Evolutionary conservation across 2,888 invertebrate species (phyloP), one percentile per base, ranked within the genome.

Genomic region (Dryocosmus kuriphilus): DNA sequence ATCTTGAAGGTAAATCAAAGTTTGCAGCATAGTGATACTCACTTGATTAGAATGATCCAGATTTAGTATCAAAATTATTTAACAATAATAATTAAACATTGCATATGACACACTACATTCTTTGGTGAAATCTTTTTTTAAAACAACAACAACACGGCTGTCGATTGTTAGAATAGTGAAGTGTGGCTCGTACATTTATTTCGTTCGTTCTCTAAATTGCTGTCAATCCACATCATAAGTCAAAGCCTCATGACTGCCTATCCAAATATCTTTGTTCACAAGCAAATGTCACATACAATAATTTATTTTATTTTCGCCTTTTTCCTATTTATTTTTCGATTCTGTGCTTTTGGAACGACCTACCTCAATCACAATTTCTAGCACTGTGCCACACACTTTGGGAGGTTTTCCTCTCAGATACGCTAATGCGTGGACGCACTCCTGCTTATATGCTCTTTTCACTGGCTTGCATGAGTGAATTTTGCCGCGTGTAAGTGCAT

Each of bases 361-460:
- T 71, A 71, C 46, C 30, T 46, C 71, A 71, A 71, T 32, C 78
- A 76, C 80, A 81, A 83, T 84, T 85, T 79, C 82, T 81, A 74
- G 77, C 73, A 79, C 75, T 75, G 73, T 32, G 75, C 81, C 79
- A 71, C 77, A 74, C 79, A 79, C 75, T 79, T 79, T 77, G 79
- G 80, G 80, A 79, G 77, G 81, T 78, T 79, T 77, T 76, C 77
- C 74, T 79, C 30, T 57, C 80, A 78, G 78, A 79, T 80, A 82
- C 77, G 75, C 60, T 74, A 79, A 79, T 81, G 83, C 81, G 81
- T 81, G 79, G 77, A 78, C 81, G 78, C 77, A 77, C 78, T 77
- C 78, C 74, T 80, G 79, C 80, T 79, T 76, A 81, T 76, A 81
- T 83, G 83, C 79, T 79, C 83, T 81, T 76, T 79, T 80, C 78